Base-by-base conservation (phyloP, 1,140 invertebrate species). In the Drosophila pandora region DNA sequence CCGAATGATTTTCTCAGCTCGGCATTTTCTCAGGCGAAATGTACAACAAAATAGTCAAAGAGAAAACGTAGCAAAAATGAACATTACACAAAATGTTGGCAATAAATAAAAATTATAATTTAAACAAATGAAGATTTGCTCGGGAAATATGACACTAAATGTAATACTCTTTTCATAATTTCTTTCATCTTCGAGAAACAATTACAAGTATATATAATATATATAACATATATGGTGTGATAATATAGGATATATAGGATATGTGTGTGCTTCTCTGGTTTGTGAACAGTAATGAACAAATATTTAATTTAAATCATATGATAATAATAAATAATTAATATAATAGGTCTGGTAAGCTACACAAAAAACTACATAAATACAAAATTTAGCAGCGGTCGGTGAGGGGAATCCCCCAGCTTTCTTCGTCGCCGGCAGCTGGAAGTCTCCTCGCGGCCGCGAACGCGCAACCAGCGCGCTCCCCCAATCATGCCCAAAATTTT, bases 381-480 rank as follows among this genome's bases (percentile, higher is more conserved):
- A 84, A 72, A 84, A 50, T 62, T 53, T 68, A 47, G 59, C 63
- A 53, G 64, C 63, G 63, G 32, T 59, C 49, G 45, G 45, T 17
- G 8, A 30, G 25, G 60, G 21, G 47, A n/a, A 41, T 32, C 37
- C 10, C 39, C 17, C 58, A 52, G 78, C 78, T 90, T 90, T 91
- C 91, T 91, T 73, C 91, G 71, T 22, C 90, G 84, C 53, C 91
- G 74, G 41, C 91, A 92, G 65, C 91, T 92, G 74, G 91, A 92
- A 70, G 91, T 92, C 88, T 92, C 91, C 83, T 92, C 91, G 68
- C 90, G 84, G 79, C 91, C 91, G 50, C 90, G 84, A 55, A 92
- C 74, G 72, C 89, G 76, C 75, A 89, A 54, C 90, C 91, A 92
- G 75, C 71, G 76, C 68, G 84, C 85, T 68, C 85, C 74, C 70